phyloP scores from a whole-genome alignment of 2,113 vertebrate species.

The Romanogobio albipinnatus region DNA sequence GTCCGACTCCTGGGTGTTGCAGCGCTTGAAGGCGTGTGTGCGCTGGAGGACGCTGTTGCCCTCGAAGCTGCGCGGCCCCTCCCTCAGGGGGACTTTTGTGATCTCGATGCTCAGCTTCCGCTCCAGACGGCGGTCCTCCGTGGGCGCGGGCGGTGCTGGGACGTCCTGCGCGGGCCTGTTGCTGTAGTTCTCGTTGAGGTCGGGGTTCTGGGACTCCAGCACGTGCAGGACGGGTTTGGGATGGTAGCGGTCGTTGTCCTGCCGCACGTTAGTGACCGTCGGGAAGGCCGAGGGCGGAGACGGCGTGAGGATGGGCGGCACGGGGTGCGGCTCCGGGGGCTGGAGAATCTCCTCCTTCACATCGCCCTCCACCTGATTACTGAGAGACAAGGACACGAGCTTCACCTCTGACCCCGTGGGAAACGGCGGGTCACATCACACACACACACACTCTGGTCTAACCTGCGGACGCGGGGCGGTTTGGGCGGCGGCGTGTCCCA shows the following conservation, averaged over 20 bases:
- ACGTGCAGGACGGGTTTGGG: conserved; percentile 94
- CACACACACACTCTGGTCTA: conserved; percentile 23
- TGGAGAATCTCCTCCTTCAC: conserved; percentile 98
- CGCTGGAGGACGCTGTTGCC: conserved; percentile 83
- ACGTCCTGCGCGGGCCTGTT: conserved; percentile 71
- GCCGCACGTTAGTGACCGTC: conserved; percentile 92
- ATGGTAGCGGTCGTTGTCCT: conserved; percentile 96
- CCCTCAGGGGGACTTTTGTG: conserved; percentile 93
- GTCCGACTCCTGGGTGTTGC: conserved; percentile 76
- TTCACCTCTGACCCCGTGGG: background rate
- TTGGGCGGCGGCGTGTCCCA: conserved; percentile 95
- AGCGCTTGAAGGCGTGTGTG: conserved; percentile 87
- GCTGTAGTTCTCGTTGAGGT: conserved; percentile 92
- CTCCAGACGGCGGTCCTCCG: conserved; percentile 73
- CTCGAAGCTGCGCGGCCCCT: conserved; percentile 93
- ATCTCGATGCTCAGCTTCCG: conserved; percentile 95
- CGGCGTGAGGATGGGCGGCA: conserved; percentile 95
- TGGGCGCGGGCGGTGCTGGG: background rate
- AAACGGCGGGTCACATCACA: too few relatives aligned
- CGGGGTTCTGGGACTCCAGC: conserved; percentile 82
- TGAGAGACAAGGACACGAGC: conserved; percentile 35
- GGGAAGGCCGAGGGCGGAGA: conserved; percentile 95
- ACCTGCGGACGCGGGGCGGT: conserved; percentile 94
- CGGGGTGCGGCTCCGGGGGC: conserved; percentile 93
- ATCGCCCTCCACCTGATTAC: conserved; percentile 88